Evolutionary conservation across 1,140 invertebrate genomes (phyloP), one percentile per base, ranked within the genome.

Genomic region (Ridgeia piscesae): DNA sequence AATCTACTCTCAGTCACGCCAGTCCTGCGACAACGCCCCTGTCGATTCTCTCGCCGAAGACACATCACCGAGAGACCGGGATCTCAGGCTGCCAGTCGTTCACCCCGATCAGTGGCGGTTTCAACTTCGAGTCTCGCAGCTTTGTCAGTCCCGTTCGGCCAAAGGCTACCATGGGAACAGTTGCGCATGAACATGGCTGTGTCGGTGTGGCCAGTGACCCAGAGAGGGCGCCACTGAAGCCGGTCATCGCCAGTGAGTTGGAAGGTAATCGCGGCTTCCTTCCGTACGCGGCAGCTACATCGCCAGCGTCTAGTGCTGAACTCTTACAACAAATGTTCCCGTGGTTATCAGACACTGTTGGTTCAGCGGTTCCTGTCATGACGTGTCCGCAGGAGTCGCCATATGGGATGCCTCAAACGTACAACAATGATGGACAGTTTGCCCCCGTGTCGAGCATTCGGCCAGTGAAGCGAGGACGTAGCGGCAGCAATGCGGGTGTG

Each of bases 361-460:
- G 0, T 77, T 9, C 58, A 77, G 27, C 58, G 8, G 58, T 77
- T 21, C 58, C 58, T 21, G 58, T 77, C 17, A 27, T 77, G 58
- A 17, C 58, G 27, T 77, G 27, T 31, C 58, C 58, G 27, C 58
- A 77, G 58, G 58, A 77, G 27, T 31, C 14, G 17, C 58, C 58
- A 21, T 77, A 77, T 77, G 58, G 58, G 58, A 21, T 77, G 58
- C 58, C 58, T 34, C 89, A 90, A n/a, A 42, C 33, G 89, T 90
- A 34, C 31, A 90, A 90, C 8, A 90, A 90, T 14, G 89, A 34
- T 21, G 34, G 35, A 34, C 89, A 48, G 1, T 91, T 91, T 33
- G 34, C 42, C 21, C 91, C 91, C 33, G 91, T 58, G 91, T 91
- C 91, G 6, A 42, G 34, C n/a, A 91, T 91, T 91, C 34, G 48